A percentile compares a stretch with the other conserved stretches of the same genome.
These are phyloP conservation scores for Ceyx erithaca DNA, from an alignment of 2,797 vertebrate genomes.

Conservation along the genomic window DNA sequence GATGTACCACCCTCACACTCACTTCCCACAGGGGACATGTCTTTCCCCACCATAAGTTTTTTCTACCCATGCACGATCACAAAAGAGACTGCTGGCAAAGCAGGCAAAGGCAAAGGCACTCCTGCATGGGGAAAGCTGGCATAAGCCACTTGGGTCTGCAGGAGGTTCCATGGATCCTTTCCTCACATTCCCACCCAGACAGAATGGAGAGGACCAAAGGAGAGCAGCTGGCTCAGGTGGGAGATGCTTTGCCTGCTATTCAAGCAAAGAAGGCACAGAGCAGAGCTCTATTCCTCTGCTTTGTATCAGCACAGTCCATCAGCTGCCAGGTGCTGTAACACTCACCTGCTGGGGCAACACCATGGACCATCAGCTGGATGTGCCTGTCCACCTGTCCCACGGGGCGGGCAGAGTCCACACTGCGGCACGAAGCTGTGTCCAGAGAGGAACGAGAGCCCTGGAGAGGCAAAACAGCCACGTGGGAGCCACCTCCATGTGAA, in stretches of 20 bases:
- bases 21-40: background rate
- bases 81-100: too few species aligned
- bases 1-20: background rate
- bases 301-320: background rate
- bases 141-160: too few species aligned
- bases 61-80: background rate
- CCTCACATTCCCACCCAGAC: background rate
- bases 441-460: conserved; percentile 88
- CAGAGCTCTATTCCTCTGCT: background rate
- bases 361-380: conserved; percentile 95
- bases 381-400: conserved; percentile 96
- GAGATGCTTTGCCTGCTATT: background rate
- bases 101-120: too few species aligned
- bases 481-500: background rate
- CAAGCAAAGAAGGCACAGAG: background rate
- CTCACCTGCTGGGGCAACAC: conserved; percentile 91
- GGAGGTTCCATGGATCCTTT: too few species aligned
- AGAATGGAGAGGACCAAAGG: background rate
- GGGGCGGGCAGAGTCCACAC: conserved; percentile 84
- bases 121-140: too few species aligned
- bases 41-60: background rate
- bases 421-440: conserved; percentile 78
- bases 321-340: background rate
- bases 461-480: background rate
- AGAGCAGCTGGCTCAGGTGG: background rate